Conservation (phyloP, 1,140 invertebrate genomes). For the Hirudo medicinalis region DNA sequence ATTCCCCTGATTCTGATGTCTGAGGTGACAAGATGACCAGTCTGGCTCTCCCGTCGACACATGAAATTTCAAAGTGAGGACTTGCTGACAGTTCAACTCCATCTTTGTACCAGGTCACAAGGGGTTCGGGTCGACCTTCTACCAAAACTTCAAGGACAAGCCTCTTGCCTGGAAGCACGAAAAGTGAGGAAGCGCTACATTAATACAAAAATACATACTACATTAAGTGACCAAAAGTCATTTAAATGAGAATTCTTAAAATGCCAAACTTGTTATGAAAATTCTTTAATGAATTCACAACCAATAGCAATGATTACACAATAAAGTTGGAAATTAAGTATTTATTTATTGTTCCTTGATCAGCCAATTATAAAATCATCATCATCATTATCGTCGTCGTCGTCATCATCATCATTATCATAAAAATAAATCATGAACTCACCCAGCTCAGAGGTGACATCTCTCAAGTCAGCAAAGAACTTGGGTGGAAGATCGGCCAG, state of each 20-base stretch:
- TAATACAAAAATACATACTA: too few species aligned
- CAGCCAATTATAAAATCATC: background rate
- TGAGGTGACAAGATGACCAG: constrained; percentile 42
- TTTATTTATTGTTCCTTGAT: background rate
- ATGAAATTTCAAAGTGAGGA: constrained; percentile 31
- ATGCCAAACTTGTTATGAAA: background rate
- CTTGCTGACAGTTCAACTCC: constrained; percentile 17
- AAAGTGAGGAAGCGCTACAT: too few species aligned
- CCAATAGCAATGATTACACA: background rate
- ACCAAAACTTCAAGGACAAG: constrained; percentile 16
- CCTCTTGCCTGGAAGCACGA: constrained; percentile 7
- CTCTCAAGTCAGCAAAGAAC: constrained; percentile 20
- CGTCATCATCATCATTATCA: background rate
- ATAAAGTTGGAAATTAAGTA: background rate
- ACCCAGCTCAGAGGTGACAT: constrained; percentile 19
- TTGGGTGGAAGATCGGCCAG: constrained; percentile 29
- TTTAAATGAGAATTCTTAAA: background rate
- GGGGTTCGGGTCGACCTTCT: constrained; percentile 27
- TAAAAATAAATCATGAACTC: background rate
- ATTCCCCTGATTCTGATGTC: constrained; percentile 46
- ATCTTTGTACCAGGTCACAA: constrained; percentile 35
- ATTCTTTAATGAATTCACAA: background rate
- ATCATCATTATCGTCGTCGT: background rate
- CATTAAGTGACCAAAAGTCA: too few species aligned
- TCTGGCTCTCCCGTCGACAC: constrained; percentile 31